Evolutionary conservation across 2,888 invertebrate genomes (phyloP).

Genomic region (Patella pellucida): DNA sequence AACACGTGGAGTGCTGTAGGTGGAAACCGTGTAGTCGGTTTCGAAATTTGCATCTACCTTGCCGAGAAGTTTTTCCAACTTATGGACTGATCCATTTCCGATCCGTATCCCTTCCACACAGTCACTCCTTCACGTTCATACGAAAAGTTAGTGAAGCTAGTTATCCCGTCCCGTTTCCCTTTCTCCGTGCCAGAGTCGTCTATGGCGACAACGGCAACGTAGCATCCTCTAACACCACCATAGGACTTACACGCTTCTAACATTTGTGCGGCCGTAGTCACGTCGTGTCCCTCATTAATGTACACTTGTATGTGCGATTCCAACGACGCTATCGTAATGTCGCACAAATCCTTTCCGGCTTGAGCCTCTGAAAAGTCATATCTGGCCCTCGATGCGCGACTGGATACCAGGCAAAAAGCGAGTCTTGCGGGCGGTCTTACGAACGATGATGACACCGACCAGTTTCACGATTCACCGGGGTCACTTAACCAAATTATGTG

Average conservation of each 20-base stretch:
- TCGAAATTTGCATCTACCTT: neutral
- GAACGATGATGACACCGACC: too few relatives aligned
- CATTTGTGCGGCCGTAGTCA: neutral
- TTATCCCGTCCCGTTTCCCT: neutral
- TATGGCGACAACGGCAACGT: neutral
- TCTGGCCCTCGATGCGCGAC: neutral
- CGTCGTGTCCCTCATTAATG: neutral
- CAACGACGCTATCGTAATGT: neutral
- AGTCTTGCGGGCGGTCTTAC: too few relatives aligned
- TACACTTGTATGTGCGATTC: neutral
- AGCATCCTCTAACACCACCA: neutral
- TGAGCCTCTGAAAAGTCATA: neutral
- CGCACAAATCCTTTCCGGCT: neutral
- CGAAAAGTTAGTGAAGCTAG: neutral
- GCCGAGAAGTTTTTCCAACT: neutral
- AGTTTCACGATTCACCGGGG: too few relatives aligned
- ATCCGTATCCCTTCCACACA: neutral
- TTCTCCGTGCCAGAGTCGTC: too few relatives aligned
- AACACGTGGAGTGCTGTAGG: neutral
- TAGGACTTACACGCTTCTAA: neutral
- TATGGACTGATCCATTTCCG: neutral
- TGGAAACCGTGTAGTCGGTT: neutral
- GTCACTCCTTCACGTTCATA: neutral
- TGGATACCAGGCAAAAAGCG: too few relatives aligned
- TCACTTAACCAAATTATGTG: too few relatives aligned